phyloP scores from a whole-genome alignment of 2,888 invertebrate genomes.

The Acleris holmiana region DNA sequence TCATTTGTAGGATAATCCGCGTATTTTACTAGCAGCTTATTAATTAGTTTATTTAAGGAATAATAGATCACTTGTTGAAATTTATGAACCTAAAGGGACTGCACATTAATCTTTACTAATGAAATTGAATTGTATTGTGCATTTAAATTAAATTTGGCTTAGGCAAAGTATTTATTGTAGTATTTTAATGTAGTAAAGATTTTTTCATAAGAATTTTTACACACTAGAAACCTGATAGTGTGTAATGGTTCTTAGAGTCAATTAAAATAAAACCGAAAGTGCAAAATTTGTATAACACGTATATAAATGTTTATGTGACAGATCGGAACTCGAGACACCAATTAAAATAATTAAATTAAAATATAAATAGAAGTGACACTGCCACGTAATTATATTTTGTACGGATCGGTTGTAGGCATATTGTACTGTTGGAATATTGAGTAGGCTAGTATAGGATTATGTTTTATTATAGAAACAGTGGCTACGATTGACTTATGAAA shows the following conservation, averaged over 20 bases:
- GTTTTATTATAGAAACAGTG: conserved; percentile 40
- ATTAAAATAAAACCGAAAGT: conserved; percentile 38
- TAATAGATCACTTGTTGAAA: conserved; percentile 28
- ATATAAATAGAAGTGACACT: conserved; percentile 44
- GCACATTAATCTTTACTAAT: conserved; percentile 38
- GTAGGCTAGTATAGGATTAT: conserved; percentile 48
- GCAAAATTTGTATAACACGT: conserved; percentile 38
- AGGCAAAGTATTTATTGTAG: conserved; percentile 46
- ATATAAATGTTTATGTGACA: conserved; percentile 37
- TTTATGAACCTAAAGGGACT: conserved; percentile 22
- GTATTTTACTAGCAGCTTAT: conserved; percentile 30
- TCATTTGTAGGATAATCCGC: conserved; percentile 18
- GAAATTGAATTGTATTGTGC: conserved; percentile 40
- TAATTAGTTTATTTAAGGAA: conserved; percentile 19
- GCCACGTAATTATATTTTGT: conserved; percentile 50
- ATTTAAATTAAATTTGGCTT: conserved; percentile 46
- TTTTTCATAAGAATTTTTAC: conserved; percentile 32
- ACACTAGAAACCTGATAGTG: conserved; percentile 21
- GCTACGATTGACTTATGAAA: conserved; percentile 32
- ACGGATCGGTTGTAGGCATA: conserved; percentile 44
- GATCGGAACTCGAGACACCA: conserved; percentile 42
- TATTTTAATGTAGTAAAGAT: conserved; percentile 34
- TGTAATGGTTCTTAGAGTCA: conserved; percentile 33
- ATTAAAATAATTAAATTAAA: conserved; percentile 37
- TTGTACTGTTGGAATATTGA: conserved; percentile 42